Percentiles rank a stretch among this genome's conserved stretches.
Evolutionary conservation across 2,888 invertebrate species (phyloP).

Genomic region (Mesoligia furuncula): DNA sequence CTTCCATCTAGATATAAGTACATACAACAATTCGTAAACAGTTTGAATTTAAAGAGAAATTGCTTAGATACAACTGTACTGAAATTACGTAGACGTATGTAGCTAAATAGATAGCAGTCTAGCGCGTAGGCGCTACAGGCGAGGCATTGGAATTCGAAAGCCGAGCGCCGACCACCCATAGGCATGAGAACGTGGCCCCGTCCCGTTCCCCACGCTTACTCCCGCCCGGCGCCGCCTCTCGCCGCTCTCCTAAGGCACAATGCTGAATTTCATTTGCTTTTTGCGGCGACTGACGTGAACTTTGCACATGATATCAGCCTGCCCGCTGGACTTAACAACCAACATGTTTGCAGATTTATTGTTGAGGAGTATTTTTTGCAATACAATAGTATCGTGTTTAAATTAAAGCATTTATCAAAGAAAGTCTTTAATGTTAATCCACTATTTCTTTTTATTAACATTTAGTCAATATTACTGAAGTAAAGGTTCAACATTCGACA

Average conservation of each 20-base stretch:
- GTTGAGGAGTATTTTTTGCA: slow-evolving; percentile 4
- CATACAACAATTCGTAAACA: not conserved
- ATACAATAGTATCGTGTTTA: not conserved
- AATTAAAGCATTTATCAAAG: not conserved
- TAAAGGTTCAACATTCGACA: slow-evolving; percentile 18
- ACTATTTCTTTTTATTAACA: not conserved
- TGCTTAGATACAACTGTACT: slow-evolving; percentile 47
- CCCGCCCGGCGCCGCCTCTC: slow-evolving; percentile 86
- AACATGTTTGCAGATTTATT: slow-evolving; percentile 25
- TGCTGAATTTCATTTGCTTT: slow-evolving; percentile 89
- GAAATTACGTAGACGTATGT: slow-evolving; percentile 67
- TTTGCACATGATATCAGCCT: slow-evolving; percentile 70
- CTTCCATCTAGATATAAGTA: slow-evolving; percentile 8
- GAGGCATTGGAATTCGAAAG: slow-evolving; percentile 90
- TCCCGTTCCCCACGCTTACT: slow-evolving; percentile 88
- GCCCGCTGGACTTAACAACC: slow-evolving; percentile 53
- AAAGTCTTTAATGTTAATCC: not conserved
- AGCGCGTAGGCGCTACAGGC: slow-evolving; percentile 88
- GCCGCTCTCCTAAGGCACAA: slow-evolving; percentile 86
- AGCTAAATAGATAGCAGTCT: slow-evolving; percentile 77
- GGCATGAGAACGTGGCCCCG: slow-evolving; percentile 88
- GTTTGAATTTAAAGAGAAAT: slow-evolving; percentile 46
- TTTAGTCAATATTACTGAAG: slow-evolving; percentile 7
- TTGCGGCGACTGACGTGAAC: slow-evolving; percentile 76
- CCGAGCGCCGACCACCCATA: slow-evolving; percentile 90